Evolutionary conservation across 2,888 invertebrate genomes (phyloP).

Genomic region (Drosophila affinis): DNA sequence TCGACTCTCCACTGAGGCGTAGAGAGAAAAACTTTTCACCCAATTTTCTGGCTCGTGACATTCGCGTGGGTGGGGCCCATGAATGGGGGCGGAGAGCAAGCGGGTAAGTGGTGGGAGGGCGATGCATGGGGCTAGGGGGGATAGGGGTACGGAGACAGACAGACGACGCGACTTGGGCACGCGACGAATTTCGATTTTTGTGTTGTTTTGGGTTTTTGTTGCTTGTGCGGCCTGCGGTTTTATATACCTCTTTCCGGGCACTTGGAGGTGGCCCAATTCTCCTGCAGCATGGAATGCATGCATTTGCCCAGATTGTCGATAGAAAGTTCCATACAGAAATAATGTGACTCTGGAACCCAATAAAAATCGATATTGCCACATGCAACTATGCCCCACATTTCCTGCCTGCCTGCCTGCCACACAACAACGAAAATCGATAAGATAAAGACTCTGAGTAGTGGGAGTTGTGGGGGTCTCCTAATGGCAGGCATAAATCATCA

Average conservation of each 20-base stretch:
- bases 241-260: constrained; percentile 8
- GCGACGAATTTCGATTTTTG: constrained; percentile 48
- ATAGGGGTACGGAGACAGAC: constrained; percentile 12
- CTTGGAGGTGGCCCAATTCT: constrained; percentile 36
- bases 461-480: constrained; percentile 23
- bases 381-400: constrained; percentile 31
- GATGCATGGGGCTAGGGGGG: background rate
- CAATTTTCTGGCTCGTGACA: constrained; percentile 78
- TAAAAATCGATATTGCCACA: constrained; percentile 32
- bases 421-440: constrained; percentile 38
- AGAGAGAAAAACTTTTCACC: constrained; percentile 67
- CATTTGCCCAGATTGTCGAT: constrained; percentile 35
- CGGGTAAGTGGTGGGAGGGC: background rate
- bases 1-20: constrained; percentile 18
- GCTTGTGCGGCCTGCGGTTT: constrained; percentile 37
- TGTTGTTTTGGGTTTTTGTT: background rate
- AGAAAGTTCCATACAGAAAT: constrained; percentile 45
- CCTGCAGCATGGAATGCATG: constrained; percentile 33
- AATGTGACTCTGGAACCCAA: constrained; percentile 29
- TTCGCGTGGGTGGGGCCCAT: constrained; percentile 38
- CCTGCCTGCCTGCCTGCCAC: background rate
- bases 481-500: constrained; percentile 33
- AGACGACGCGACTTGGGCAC: constrained; percentile 41
- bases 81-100: constrained; percentile 1
- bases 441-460: constrained; percentile 33